Evolutionary conservation across 1,140 invertebrate species (phyloP), one percentile per base, ranked within the genome.

Genomic region (Oncopodura yosiiana): DNA sequence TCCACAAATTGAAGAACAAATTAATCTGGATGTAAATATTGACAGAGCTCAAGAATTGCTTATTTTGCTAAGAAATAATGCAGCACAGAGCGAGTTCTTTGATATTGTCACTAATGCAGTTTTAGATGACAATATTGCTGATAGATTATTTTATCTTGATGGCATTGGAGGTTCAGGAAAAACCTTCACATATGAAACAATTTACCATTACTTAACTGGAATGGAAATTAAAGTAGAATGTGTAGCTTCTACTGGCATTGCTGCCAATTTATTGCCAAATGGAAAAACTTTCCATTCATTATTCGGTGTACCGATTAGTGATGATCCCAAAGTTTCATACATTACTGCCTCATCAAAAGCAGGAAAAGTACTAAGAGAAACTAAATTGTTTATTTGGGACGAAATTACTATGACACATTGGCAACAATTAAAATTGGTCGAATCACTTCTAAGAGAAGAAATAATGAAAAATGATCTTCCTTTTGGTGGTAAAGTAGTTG

Each of bases 401-500:
- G 57, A 60, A 32, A 21, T n/a, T 11, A 39, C 44, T n/a, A 60
- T 60, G 57, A 16, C 52, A 2, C 38, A 16, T 1, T n/a, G 12
- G 9, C 12, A 45, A 11, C 9, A 23, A 4, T 3, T 52, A 2
- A 12, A 38, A n/a, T 34, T 26, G 14, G 50, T 57, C 4, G 49
- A 60, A 18, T 2, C 14, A 3, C 32, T 56, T 1, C 12, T 60
- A 3, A 37, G 36, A 34, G 51, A 68, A 27, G 27, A 53, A 3
- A 3, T 53, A 2, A 44, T 53, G 2, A 34, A 19, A 16, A 41
- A 30, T 44, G 3, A 52, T 14, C 37, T 14, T 1, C 38, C 27
- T 19, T 61, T 58, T 44, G 59, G 59, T 11, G 45, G 54, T 18
- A 54, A 51, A 45, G 43, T 58, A 1, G 21, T 55, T 6, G 16